Evolutionary conservation across 2,797 vertebrate genomes (phyloP), one percentile per base, ranked within the genome.

Genomic region (Characodon lateralis): DNA sequence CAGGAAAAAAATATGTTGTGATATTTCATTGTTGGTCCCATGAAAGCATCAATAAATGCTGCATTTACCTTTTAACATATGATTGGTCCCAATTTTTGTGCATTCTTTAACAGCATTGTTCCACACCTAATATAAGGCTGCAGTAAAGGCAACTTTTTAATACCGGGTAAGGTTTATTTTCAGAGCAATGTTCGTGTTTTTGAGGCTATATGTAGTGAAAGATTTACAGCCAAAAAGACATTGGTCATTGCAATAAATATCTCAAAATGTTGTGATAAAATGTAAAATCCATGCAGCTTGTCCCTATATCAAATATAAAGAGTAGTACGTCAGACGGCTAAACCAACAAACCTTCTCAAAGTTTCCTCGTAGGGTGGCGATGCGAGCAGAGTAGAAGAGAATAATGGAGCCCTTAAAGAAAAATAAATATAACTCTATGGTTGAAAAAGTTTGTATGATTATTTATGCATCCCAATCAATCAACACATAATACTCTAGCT

Each of bases 381-480:
- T 98, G 72, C 98, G 96, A 80, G 97, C 98, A 0, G 97, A 95
- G 90, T 98, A 99, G 94, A 99, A 99, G 80, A 98, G 96, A 84
- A 99, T 98, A 87, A 99, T 98, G 87, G 97, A 96, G 4, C 98
- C 97, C 98, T 99, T 80, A 83, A 5, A 16, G 65, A 46, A 46
- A 43, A 28, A 20, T 22, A 41, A 59, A 56, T 22, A 22, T 10
- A 46, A 46, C 1, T 46, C 10, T 7, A 46, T 46, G 43, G 43
- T 46, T 13, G 0, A 2, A 55, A 55, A 55, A 8, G 22, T 55
- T 24, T 8, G 53, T 1, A 55, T 55, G 9, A 55, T 24, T 55
- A 22, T 24, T 6, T 55, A 6, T 55, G 22, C 24, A 6, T 43
- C 39, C 22, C 39, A 41, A 14, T 12, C 1, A 5, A 68, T 68